Base-by-base conservation (phyloP, 2,888 invertebrate species). In the Teleogryllus oceanicus region DNA sequence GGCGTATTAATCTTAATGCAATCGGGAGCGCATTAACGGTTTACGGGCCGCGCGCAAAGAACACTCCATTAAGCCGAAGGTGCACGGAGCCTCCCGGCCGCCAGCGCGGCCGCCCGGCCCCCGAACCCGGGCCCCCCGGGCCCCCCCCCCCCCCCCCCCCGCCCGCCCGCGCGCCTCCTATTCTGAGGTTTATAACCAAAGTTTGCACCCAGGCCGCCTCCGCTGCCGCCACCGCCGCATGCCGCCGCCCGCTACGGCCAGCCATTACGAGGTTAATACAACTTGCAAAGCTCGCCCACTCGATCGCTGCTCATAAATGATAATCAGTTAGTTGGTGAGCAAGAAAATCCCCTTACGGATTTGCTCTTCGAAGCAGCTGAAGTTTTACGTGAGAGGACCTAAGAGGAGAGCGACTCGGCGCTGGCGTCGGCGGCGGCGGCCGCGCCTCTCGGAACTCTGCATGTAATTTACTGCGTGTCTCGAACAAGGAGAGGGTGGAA, bases 281-380 rank as follows among this genome's bases (percentile, higher is more conserved):
- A 62, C 62, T 62, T 62, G 62, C 62, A 62, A 62, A 62, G 62
- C 62, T 62, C n/a, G 13, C 62, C 62, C 62, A 4, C 62, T 62
- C 62, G 62, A 62, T 62, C 62, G n/a, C 62, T 62, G 62, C 62
- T 62, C 62, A 62, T 62, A 62, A 62, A 62, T 62, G 62, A 62
- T 62, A 62, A 62, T 62, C 62, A 62, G 62, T 37, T 37, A 37
- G 37, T 37, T 37, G 37, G 37, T 8, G 37, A 37, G 37, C 62
- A 62, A 62, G 62, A 62, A 62, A 62, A 62, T 13, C 62, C 62
- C 62, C 62, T 13, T 62, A 62, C 62, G 62, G 62, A 62, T 62
- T 62, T 62, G 62, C 62, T 62, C 62, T 62, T 62, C 62, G 62
- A 62, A 62, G 62, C 62, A 4, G 37, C 37, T 37, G 37, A 62